Evolutionary conservation across 2,888 invertebrate species (phyloP), one percentile per base, ranked within the genome.

Genomic region (Brassicogethes aeneus): DNA sequence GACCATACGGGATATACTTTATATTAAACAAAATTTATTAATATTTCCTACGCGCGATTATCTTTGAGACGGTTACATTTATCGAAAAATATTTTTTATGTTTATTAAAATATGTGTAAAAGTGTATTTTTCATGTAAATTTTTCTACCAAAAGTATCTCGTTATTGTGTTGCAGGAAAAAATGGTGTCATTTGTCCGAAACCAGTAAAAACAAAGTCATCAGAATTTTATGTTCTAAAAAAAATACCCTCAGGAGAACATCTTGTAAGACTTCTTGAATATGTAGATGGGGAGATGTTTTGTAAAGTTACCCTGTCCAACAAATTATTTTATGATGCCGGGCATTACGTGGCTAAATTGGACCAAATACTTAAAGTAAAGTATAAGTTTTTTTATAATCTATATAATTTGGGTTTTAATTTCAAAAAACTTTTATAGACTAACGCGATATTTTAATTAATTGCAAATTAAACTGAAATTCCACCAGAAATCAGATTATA

Each of bases 211-310:
- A 87, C 83, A 54, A 71, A 80, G 1, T 70, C 71, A 45, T 83
- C 83, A 0, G 72, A 77, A 44, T 75, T 79, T 52, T 77, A 75
- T 62, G 79, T 80, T 0, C 46, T 72, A 36, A 72, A 75, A 48
- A 57, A 67, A 15, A 71, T 76, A 58, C 64, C 56, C 3, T 70
- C 77, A 43, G 66, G 68, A 1, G 62, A 65, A 44, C 80, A 89
- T 60, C 75, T 82, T 0, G 81, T 91, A 1, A 73, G 90, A 2
- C 72, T 94, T 10, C 68, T 93, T 55, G 79, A 82, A 57, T 93
- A 73, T 59, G 73, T 85, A 10, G 81, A 85, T 0, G 93, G 93
- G 0, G 73, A 75, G 41, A 69, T 85, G 41, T 69, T 93, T 39
- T 69, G 74, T 23, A 68, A 80, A 42, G 78, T 83, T 0, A 71